Base-by-base conservation (phyloP, 2,888 invertebrate genomes). In the Horisme vitalbata region DNA sequence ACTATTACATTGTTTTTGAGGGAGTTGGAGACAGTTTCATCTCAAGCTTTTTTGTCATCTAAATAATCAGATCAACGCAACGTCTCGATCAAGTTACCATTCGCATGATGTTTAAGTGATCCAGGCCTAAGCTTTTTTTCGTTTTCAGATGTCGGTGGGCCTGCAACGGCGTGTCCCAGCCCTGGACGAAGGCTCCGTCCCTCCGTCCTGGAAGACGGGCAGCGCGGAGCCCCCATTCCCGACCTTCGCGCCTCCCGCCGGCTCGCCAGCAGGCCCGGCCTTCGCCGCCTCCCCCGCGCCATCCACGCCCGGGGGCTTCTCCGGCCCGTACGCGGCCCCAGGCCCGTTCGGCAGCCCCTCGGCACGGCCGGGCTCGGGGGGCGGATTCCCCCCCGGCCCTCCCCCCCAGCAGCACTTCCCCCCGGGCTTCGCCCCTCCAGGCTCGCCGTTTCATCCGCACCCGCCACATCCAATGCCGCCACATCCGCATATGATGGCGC, bases 391-490 rank as follows among this genome's bases (percentile, higher is more conserved):
- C 26, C 96, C 96, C 5, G 96, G 95, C 50, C 95, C 94, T 41
- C 84, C 81, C 63, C 92, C 65, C 87, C 93, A 69, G 91, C 93
- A 70, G 92, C 93, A 69, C 93, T 94, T 79, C 92, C 94, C 79
- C 31, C 94, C 94, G 53, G 93, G 94, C 59, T 93, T 93, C 61
- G 93, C 94, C 65, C 94, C 94, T 67, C 94, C 93, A 36, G 93
- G 94, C 5, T 95, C 95, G 34, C 95, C 95, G 53, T 95, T 95
- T 50, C 95, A 95, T 59, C 95, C 95, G 52, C 95, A 94, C 69
- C 94, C 95, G 50, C 96, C 96, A 51, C 96, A 96, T 80, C 96
- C 96, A 66, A 95, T 96, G 70, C 96, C 96, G 56, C 96, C 96
- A 43, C 88, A 89, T 58, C 83, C 87, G 32, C 88, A 88, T 62